Conservation (phyloP, 1,140 invertebrate genomes). For the Rhyzopertha dominica region DNA sequence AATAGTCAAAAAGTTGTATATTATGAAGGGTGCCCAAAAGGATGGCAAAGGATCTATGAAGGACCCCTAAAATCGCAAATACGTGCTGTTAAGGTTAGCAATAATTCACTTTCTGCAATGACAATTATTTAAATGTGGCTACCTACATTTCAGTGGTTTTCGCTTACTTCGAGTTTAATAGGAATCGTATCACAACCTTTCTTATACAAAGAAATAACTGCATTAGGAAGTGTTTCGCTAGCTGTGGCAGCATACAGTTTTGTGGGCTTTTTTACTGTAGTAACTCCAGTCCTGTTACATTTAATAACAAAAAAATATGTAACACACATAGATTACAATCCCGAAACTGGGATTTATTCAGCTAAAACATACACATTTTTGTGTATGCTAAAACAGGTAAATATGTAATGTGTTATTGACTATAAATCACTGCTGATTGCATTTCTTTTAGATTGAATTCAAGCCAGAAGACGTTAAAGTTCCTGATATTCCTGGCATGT, state of each 20-base stretch:
- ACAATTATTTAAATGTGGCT: too few species aligned
- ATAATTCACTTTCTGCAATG: too few species aligned
- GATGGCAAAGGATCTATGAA: too few species aligned
- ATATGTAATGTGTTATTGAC: constrained; percentile 6
- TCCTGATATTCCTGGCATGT: constrained; percentile 74
- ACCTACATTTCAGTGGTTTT: constrained; percentile 63
- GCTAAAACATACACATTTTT: constrained; percentile 68
- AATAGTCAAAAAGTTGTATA: too few species aligned
- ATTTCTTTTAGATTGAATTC: constrained; percentile 64
- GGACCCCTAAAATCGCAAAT: too few species aligned
- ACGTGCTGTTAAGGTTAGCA: too few species aligned
- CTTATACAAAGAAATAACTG: constrained; percentile 56
- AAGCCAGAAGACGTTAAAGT: constrained; percentile 68
- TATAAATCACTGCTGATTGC: constrained; percentile 10
- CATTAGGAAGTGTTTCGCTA: constrained; percentile 52
- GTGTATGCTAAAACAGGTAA: constrained; percentile 57
- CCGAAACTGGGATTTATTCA: constrained; percentile 57
- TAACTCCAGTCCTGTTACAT: constrained; percentile 79
- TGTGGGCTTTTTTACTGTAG: constrained; percentile 73
- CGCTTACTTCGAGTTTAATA: constrained; percentile 64
- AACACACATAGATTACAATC: constrained; percentile 66
- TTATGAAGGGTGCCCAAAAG: too few species aligned
- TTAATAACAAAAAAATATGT: constrained; percentile 82
- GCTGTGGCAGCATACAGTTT: constrained; percentile 58
- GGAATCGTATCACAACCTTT: constrained; percentile 70